These are phyloP conservation scores for Sycophila texana DNA, from an alignment of 2,888 invertebrate species.

Conservation along the genomic window DNA sequence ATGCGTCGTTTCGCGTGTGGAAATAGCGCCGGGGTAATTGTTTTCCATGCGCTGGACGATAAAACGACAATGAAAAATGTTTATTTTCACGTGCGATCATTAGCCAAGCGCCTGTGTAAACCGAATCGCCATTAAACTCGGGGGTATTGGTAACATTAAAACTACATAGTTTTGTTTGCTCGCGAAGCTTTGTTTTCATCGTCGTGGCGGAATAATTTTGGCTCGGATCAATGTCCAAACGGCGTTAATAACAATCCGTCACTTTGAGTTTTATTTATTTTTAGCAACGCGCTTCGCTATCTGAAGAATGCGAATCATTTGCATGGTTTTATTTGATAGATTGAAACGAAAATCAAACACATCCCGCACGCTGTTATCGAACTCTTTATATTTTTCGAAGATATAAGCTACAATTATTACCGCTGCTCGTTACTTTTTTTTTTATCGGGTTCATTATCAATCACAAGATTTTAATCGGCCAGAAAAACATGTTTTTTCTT, in stretches of 20 bases:
- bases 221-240: slow-evolving; percentile 28
- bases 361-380: no score
- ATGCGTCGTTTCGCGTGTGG: no score
- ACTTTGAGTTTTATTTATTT: slow-evolving; percentile 18
- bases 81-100: not conserved
- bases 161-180: not conserved
- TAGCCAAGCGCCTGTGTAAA: not conserved
- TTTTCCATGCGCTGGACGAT: no score
- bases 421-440: no score
- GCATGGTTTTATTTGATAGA: no score
- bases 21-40: no score
- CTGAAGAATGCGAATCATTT: not conserved
- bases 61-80: not conserved
- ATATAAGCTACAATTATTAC: no score
- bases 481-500: no score
- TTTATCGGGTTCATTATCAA: no score
- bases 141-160: not conserved
- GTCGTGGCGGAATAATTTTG: slow-evolving; percentile 4
- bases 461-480: no score
- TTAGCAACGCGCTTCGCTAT: slow-evolving; percentile 9
- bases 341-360: no score
- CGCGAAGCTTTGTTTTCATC: not conserved
- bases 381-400: no score
- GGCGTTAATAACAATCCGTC: slow-evolving; percentile 38
- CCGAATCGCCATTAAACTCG: not conserved